Evolutionary conservation across 2,113 vertebrate genomes (phyloP).

Genomic region (Centrocercus urophasianus): DNA sequence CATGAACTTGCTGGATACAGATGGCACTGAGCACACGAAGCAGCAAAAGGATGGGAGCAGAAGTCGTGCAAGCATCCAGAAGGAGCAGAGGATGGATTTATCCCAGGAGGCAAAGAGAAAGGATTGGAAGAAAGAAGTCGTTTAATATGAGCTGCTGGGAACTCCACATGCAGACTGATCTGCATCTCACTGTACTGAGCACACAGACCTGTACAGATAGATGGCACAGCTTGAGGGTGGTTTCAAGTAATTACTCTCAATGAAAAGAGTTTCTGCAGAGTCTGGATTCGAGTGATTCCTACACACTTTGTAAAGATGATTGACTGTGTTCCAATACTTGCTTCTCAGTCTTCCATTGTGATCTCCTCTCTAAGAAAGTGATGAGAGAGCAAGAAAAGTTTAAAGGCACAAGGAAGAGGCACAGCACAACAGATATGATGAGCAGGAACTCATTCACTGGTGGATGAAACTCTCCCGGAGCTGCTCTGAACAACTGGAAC

Average conservation of each 20-base stretch:
- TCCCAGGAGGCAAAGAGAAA: not conserved
- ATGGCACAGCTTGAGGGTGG: not conserved
- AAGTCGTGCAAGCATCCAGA: not conserved
- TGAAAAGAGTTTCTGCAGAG: not conserved
- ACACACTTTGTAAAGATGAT: not conserved
- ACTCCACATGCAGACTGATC: not conserved
- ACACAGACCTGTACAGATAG: not conserved
- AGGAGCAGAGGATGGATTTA: not conserved
- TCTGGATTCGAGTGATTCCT: not conserved
- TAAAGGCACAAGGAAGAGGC: not conserved
- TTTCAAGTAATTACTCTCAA: fast-evolving
- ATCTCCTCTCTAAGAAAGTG: not conserved
- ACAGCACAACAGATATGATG: not conserved
- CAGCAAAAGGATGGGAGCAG: not conserved
- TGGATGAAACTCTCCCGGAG: not conserved
- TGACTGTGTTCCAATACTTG: not conserved
- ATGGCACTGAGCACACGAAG: not conserved
- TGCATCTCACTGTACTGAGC: not conserved
- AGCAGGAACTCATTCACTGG: not conserved
- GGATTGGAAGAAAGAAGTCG: not conserved
- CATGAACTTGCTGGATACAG: not conserved
- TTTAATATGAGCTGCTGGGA: not conserved
- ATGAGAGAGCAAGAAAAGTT: not conserved
- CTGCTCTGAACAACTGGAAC: not conserved
- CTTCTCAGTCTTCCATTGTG: not conserved